These are phyloP conservation scores for Drosophila subobscura DNA, from an alignment of 1,140 invertebrate genomes.

Conservation along the genomic window DNA sequence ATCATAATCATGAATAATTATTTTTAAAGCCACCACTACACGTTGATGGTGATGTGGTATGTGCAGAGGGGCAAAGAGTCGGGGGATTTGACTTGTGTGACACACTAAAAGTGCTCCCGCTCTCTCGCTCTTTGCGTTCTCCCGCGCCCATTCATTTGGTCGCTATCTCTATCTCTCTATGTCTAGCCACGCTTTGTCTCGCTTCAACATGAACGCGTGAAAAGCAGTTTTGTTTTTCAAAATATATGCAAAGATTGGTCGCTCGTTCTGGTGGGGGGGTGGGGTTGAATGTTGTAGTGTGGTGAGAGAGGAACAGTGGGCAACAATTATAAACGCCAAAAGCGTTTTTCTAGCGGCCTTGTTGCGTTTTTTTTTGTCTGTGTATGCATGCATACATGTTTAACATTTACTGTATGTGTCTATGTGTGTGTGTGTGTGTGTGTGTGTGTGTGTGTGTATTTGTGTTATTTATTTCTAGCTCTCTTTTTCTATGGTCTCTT, in stretches of 20 bases:
- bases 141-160: neutral
- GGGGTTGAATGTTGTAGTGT: no score
- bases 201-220: no score
- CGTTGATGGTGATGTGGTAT: no score
- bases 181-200: no score
- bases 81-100: constrained; percentile 11
- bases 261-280: no score
- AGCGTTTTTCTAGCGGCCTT: constrained; percentile 54
- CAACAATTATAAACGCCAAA: constrained; percentile 58
- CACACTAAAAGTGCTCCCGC: constrained; percentile 15
- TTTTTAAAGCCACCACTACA: neutral
- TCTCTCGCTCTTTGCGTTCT: no score
- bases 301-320: constrained; percentile 1
- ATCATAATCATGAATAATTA: constrained; percentile 27
- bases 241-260: no score
- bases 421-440: neutral
- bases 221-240: no score
- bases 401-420: neutral
- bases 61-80: neutral
- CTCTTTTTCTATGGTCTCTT: no score
- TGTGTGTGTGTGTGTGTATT: neutral
- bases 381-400: constrained; percentile 16
- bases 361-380: constrained; percentile 47
- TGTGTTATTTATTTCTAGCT: no score
- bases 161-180: no score